Evolutionary conservation across 2,797 vertebrate species (phyloP).

Genomic region (Micromesistius poutassou): DNA sequence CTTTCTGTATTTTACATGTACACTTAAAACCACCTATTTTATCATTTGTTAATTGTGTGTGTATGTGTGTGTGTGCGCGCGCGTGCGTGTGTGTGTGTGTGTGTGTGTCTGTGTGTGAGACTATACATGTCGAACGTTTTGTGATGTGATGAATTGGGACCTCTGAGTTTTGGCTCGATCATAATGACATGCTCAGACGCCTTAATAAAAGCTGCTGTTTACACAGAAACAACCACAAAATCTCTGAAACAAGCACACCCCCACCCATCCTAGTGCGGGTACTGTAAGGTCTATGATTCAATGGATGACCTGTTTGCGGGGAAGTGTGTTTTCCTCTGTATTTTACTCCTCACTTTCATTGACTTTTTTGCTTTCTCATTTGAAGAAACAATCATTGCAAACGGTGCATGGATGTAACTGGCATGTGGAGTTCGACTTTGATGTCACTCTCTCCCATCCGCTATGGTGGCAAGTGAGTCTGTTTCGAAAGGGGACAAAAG

Average conservation of each 20-base stretch:
- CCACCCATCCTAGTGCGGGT: slow-evolving; percentile 4
- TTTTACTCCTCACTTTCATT: not conserved
- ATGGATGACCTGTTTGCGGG: not conserved
- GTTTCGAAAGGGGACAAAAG: not conserved
- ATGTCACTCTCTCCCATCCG: not conserved
- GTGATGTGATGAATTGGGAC: slow-evolving; percentile 36
- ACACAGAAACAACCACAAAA: slow-evolving; percentile 24
- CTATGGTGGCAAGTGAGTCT: not conserved
- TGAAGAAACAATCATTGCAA: not conserved
- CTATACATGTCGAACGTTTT: slow-evolving; percentile 21
- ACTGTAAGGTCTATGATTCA: slow-evolving; percentile 5
- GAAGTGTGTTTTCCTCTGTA: not conserved
- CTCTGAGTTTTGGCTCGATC: slow-evolving; percentile 37
- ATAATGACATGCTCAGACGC: slow-evolving; percentile 62
- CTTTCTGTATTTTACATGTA: slow-evolving; percentile 11
- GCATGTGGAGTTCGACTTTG: not conserved
- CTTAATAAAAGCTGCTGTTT: slow-evolving; percentile 69
- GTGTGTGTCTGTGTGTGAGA: slow-evolving; percentile 32
- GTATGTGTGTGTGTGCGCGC: slow-evolving; percentile 43
- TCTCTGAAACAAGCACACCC: slow-evolving; percentile 37
- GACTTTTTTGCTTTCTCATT: not conserved
- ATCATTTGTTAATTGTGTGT: slow-evolving; percentile 33
- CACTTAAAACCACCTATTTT: slow-evolving; percentile 36
- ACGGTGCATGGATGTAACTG: not conserved
- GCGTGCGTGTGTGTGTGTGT: slow-evolving; percentile 30